Conservation (phyloP, 2,888 invertebrate genomes). For the Drepanosiphum platanoidis region DNA sequence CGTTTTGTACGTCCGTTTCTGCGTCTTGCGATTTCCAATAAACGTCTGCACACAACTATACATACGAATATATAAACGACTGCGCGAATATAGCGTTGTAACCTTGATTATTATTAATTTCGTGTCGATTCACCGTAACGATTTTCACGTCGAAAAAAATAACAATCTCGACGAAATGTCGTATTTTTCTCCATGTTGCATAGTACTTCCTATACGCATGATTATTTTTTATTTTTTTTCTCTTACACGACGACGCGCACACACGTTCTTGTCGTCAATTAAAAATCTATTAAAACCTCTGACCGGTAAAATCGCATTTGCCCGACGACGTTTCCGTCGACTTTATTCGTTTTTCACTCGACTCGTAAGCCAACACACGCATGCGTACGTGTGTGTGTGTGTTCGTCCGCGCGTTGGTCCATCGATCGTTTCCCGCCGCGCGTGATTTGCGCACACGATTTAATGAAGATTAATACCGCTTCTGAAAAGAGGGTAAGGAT, state of each 20-base stretch:
- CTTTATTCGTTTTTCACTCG: not conserved
- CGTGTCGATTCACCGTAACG: not conserved
- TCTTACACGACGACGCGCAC: not conserved
- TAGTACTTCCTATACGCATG: no score
- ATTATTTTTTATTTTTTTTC: no score
- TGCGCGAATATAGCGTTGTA: no score
- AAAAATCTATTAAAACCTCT: slow-evolving; percentile 12
- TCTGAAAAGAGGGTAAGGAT: slow-evolving; percentile 13
- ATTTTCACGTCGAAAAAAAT: no score
- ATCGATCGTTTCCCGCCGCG: not conserved
- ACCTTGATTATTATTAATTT: no score
- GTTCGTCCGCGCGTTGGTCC: not conserved
- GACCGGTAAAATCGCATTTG: not conserved
- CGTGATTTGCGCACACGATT: slow-evolving; percentile 1
- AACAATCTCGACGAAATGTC: no score
- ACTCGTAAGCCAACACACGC: not conserved
- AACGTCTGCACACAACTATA: no score
- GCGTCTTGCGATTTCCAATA: no score
- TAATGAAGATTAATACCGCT: slow-evolving; percentile 46
- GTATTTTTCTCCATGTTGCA: no score
- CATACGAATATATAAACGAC: no score
- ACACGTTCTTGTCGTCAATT: not conserved
- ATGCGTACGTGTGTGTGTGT: not conserved
- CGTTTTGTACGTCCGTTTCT: no score
- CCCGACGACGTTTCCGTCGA: not conserved